Conservation (phyloP, 2,888 invertebrate genomes). For the Pachydiplax longipennis region DNA sequence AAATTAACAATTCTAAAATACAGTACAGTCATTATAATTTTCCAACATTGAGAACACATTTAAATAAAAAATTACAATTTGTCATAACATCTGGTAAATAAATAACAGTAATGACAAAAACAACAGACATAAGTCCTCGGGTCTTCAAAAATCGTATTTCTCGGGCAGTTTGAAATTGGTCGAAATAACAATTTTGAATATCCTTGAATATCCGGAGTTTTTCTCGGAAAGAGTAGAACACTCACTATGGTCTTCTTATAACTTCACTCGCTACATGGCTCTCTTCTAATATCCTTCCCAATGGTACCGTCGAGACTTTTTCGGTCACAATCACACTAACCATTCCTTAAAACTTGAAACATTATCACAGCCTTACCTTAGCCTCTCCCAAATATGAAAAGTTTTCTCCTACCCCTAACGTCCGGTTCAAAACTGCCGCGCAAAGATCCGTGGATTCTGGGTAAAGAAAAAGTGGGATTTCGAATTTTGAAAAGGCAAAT, state of each 20-base stretch:
- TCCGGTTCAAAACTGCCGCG: conserved; percentile 27
- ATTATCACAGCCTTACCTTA: not conserved
- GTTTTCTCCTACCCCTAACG: not conserved
- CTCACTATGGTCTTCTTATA: not conserved
- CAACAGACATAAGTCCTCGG: not conserved
- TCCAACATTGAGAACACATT: no score
- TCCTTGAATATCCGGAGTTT: not conserved
- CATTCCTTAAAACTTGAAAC: not conserved
- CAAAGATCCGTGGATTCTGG: conserved; percentile 18
- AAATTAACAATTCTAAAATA: no score
- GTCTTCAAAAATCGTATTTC: not conserved
- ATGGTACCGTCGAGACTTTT: not conserved
- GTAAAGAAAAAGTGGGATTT: not conserved
- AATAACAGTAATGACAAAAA: not conserved
- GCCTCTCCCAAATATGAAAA: not conserved
- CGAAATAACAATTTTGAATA: not conserved
- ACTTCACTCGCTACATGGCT: not conserved
- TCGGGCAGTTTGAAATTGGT: not conserved
- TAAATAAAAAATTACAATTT: no score
- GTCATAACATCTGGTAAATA: not conserved
- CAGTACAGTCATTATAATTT: no score
- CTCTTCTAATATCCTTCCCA: not conserved
- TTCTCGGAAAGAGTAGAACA: not conserved
- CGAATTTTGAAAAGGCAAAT: not conserved
- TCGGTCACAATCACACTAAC: not conserved